Conservation (phyloP, 2,113 vertebrate genomes). For the Phalacrocorax aristotelis region DNA sequence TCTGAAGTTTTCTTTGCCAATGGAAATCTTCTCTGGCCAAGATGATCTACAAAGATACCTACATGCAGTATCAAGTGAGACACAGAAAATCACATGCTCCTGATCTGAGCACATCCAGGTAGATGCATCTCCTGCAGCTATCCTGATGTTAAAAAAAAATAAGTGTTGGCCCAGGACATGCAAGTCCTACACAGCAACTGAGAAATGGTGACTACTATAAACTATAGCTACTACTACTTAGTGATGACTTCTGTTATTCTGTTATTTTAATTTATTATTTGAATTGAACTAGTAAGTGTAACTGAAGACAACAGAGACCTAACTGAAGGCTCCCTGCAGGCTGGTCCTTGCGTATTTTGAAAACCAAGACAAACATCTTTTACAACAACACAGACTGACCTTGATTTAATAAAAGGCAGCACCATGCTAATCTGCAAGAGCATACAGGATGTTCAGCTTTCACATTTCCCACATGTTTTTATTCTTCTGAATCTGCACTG, state of each 20-base stretch:
- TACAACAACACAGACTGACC: background rate
- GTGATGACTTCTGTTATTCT: background rate
- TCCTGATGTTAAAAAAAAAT: background rate
- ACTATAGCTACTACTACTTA: background rate
- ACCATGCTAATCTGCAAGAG: background rate
- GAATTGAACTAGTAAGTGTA: background rate
- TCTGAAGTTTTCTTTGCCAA: background rate
- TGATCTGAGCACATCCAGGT: background rate
- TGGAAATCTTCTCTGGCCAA: background rate
- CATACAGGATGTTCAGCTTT: constrained; percentile 4
- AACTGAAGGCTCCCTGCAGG: background rate
- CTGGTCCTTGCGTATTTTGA: background rate
- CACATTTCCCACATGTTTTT: constrained; percentile 9
- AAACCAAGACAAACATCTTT: constrained; percentile 18
- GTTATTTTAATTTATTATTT: background rate
- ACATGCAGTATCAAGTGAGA: background rate
- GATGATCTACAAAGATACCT: background rate
- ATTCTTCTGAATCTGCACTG: constrained; percentile 5
- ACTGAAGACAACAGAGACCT: background rate
- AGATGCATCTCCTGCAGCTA: background rate
- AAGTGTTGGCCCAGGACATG: background rate
- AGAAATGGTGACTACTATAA: background rate
- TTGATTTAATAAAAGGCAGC: constrained; percentile 5
- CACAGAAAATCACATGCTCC: background rate
- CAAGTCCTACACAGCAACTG: background rate